phyloP scores from a whole-genome alignment of 2,113 vertebrate species.

The Microcebus griseorufus region DNA sequence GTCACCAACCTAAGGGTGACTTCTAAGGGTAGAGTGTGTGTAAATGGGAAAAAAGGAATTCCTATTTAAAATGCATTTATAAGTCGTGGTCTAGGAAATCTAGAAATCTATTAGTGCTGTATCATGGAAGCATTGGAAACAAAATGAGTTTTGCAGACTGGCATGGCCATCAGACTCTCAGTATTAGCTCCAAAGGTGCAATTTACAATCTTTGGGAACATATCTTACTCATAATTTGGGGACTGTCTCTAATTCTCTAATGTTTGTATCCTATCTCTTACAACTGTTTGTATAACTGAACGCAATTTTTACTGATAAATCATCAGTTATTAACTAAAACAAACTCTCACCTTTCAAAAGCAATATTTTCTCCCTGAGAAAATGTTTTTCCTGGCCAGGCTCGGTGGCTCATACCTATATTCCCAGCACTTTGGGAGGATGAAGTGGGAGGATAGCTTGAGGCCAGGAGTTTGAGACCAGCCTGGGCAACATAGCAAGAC shows the following conservation, averaged over 20 bases:
- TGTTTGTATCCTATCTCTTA: neutral
- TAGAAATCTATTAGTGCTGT: no score
- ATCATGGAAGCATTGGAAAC: neutral
- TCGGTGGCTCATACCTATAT: neutral
- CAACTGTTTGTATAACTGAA: neutral
- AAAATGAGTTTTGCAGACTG: neutral
- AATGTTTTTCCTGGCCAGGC: neutral
- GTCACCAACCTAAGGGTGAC: neutral
- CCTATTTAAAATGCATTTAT: neutral
- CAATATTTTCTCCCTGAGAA: neutral
- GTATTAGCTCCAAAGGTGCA: neutral
- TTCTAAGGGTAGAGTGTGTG: neutral
- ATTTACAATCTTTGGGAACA: neutral
- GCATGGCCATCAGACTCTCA: neutral
- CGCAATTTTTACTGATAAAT: neutral
- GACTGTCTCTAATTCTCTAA: neutral
- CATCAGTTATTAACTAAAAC: neutral
- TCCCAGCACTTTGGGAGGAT: neutral
- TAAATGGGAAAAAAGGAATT: no score
- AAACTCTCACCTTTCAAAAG: constrained; percentile 15
- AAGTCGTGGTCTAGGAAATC: neutral
- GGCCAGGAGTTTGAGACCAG: neutral
- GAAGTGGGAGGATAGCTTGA: neutral
- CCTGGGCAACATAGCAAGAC: neutral
- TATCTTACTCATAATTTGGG: neutral